phyloP scores from a whole-genome alignment of 2,888 invertebrate species.

The Drosophila fungiperda region DNA sequence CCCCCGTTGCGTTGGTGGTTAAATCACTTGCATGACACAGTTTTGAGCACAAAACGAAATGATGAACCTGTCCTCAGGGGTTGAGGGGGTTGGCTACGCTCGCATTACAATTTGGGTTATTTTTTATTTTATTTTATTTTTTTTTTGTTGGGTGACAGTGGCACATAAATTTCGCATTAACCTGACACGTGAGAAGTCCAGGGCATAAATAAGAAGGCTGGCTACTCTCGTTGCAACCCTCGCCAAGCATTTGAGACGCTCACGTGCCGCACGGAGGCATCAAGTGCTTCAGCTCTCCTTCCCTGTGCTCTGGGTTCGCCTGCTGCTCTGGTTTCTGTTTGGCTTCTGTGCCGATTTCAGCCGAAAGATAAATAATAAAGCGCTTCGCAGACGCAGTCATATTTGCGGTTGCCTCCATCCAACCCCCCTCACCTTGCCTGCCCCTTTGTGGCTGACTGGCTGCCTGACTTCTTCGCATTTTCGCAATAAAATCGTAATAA shows the following conservation, averaged over 20 bases:
- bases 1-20: conserved; percentile 49
- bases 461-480: conserved; percentile 73
- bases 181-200: conserved; percentile 70
- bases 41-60: conserved; percentile 49
- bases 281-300: conserved; percentile 33
- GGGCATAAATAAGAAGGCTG: conserved; percentile 58
- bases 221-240: conserved; percentile 64
- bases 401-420: conserved; percentile 65
- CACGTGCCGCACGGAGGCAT: conserved; percentile 60
- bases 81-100: conserved; percentile 9
- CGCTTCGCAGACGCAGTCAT: conserved; percentile 74
- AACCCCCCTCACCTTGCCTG: not conserved
- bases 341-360: conserved; percentile 78
- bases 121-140: conserved; percentile 1
- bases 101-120: conserved; percentile 38
- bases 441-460: conserved; percentile 12
- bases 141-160: conserved; percentile 27
- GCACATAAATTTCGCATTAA: conserved; percentile 74
- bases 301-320: conserved; percentile 3
- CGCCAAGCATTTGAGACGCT: conserved; percentile 55
- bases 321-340: conserved; percentile 42
- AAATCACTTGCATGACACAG: conserved; percentile 66
- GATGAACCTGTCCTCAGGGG: conserved; percentile 60
- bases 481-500: conserved; percentile 85
- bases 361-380: conserved; percentile 77